Evolutionary conservation across 2,113 vertebrate species (phyloP), one percentile per base, ranked within the genome.

Genomic region (Catharus minimus): DNA sequence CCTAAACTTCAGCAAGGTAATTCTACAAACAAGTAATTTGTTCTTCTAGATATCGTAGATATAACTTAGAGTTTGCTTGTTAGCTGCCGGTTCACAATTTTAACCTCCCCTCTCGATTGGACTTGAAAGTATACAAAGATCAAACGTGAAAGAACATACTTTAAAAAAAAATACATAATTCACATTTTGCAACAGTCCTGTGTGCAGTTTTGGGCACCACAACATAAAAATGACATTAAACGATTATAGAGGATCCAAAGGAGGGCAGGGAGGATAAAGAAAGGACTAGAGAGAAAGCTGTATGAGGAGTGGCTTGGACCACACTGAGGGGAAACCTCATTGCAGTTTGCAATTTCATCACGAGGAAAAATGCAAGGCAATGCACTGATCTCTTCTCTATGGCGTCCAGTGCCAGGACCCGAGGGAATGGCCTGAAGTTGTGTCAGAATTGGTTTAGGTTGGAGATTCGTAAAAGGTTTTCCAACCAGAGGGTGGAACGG

Each of bases 241-340:
- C 7, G 21, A 1, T 13, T 46, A 3, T 1, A 46, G 19, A 7
- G 13, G 15, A 6, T 10, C 2, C 38, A 33, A 46, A 66, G 23
- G 27, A 57, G 2, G 32, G 28, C 38, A 33, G 18, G 13, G 16
- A 53, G 19, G n/a, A 10, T 2, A 32, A 12, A 3, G 24, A 39
- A 52, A 11, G 24, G n/a, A 24, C 53, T 60, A 16, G 9, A 58
- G 19, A 50, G 8, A 22, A 66, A 52, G n/a, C 10, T 28, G 9
- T 9, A 5, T 17, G 52, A 44, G 44, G 19, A 73, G n/a, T 0
- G 0, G n/a, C 15, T 27, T 43, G 27, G 24, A 30, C 16, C 15
- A 52, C 23, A 14, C n/a, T 24, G 38, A 66, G 3, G 13, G 9
- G 8, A 80, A 2, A 30, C 15, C 15, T 33, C 60, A 1, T 2